Conservation (phyloP, 2,888 invertebrate species). For the Syrphus vitripennis region DNA sequence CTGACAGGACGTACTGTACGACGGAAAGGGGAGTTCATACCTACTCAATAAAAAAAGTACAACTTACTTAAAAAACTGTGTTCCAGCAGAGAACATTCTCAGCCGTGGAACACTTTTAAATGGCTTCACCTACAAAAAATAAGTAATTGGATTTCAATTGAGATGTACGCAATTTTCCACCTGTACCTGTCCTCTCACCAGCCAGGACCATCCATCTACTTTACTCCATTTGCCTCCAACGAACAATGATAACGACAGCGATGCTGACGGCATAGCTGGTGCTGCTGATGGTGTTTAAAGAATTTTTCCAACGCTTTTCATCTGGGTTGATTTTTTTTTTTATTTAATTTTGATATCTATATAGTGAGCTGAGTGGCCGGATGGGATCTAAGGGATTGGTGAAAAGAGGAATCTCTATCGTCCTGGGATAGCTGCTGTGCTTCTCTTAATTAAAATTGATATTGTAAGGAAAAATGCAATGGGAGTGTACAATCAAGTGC, state of each 20-base stretch:
- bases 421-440: neutral
- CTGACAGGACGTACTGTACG: neutral
- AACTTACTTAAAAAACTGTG: slow-evolving; percentile 15
- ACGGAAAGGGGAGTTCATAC: neutral
- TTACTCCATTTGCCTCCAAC: neutral
- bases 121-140: slow-evolving; percentile 62
- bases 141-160: slow-evolving; percentile 65
- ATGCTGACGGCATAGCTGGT: neutral
- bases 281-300: too few relatives aligned
- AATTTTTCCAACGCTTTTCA: neutral
- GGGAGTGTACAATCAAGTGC: neutral
- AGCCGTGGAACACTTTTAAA: slow-evolving; percentile 48
- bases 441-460: slow-evolving; percentile 63
- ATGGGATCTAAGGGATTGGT: slow-evolving; percentile 15
- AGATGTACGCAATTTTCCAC: slow-evolving; percentile 64
- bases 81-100: neutral
- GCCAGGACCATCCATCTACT: neutral
- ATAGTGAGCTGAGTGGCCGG: slow-evolving; percentile 18
- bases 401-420: neutral
- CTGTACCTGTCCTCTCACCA: slow-evolving; percentile 6
- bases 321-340: neutral
- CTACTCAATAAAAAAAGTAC: neutral
- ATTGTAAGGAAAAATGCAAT: slow-evolving; percentile 6
- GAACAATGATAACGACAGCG: neutral
- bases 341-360: slow-evolving; percentile 36